These are phyloP conservation scores for Euclidia mi DNA, from an alignment of 2,888 invertebrate genomes.

Conservation along the genomic window DNA sequence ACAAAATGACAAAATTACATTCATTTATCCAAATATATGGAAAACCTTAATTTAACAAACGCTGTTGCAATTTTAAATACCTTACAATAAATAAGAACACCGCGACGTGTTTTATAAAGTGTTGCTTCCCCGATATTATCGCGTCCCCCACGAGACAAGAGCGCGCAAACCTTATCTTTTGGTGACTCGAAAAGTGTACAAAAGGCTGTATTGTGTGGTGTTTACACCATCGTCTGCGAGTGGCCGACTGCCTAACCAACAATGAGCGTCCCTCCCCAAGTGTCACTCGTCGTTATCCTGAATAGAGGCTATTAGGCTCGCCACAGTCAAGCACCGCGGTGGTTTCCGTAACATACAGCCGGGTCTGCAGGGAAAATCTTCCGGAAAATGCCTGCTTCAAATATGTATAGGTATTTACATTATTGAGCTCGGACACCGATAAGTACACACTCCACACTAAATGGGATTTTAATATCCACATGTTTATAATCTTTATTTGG, in stretches of 20 bases:
- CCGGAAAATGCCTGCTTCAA: constrained; percentile 47
- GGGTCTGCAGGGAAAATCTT: constrained; percentile 48
- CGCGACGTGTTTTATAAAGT: neutral
- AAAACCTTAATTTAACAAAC: no score
- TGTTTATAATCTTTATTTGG: no score
- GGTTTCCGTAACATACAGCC: constrained; percentile 37
- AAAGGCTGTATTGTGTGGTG: constrained; percentile 22
- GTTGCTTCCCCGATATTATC: constrained; percentile 8
- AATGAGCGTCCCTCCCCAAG: constrained; percentile 65
- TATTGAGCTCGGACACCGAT: constrained; percentile 17
- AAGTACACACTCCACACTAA: neutral
- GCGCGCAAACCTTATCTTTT: constrained; percentile 9
- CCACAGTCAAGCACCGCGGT: constrained; percentile 43
- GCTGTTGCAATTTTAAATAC: neutral
- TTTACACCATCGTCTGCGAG: constrained; percentile 35
- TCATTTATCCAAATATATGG: no score
- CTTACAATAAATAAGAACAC: neutral
- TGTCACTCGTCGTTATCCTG: constrained; percentile 64
- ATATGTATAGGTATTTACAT: constrained; percentile 42
- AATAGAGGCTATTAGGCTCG: constrained; percentile 70
- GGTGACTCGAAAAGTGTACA: constrained; percentile 17
- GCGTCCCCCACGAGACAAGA: neutral
- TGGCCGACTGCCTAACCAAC: constrained; percentile 36
- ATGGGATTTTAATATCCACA: neutral
- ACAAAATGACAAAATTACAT: no score